Conservation (phyloP, 2,113 vertebrate species). For the Triplophysa tibetana region DNA sequence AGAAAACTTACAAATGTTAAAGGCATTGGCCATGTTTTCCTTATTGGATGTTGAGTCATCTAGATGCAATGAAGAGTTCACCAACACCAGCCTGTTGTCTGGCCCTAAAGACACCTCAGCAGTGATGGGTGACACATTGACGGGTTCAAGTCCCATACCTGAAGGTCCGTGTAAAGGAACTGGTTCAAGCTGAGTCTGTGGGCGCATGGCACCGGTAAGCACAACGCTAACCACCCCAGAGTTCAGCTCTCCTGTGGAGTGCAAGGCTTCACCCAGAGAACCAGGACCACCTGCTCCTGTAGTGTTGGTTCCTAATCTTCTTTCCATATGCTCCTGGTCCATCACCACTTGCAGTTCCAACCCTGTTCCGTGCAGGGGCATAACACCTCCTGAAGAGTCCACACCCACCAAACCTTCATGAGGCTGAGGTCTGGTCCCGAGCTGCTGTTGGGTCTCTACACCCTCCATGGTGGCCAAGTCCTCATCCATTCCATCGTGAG, state of each 20-base stretch:
- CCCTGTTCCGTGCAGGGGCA: constrained; percentile 84
- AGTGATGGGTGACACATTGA: constrained; percentile 90
- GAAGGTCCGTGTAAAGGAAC: constrained; percentile 90
- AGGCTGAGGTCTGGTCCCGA: constrained; percentile 74
- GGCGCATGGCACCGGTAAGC: constrained; percentile 86
- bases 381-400: constrained; percentile 83
- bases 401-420: constrained; percentile 82
- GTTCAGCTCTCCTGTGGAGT: constrained; percentile 83
- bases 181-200: constrained; percentile 77
- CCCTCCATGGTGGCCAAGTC: constrained; percentile 85
- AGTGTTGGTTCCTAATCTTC: constrained; percentile 73
- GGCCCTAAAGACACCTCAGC: constrained; percentile 91
- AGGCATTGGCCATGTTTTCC: constrained; percentile 90
- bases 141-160: constrained; percentile 88
- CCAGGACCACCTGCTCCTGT: constrained; percentile 76
- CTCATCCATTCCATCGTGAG: constrained; percentile 88
- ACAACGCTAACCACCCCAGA: constrained; percentile 90
- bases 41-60: constrained; percentile 93
- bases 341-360: constrained; percentile 94
- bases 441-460: constrained; percentile 85
- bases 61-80: constrained; percentile 88
- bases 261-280: constrained; percentile 84
- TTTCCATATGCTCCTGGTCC: constrained; percentile 87
- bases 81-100: constrained; percentile 89
- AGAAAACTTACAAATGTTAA: constrained; percentile 85